These are phyloP conservation scores for Noctuana brunneofusca DNA, from an alignment of 2,888 invertebrate species.

Conservation along the genomic window DNA sequence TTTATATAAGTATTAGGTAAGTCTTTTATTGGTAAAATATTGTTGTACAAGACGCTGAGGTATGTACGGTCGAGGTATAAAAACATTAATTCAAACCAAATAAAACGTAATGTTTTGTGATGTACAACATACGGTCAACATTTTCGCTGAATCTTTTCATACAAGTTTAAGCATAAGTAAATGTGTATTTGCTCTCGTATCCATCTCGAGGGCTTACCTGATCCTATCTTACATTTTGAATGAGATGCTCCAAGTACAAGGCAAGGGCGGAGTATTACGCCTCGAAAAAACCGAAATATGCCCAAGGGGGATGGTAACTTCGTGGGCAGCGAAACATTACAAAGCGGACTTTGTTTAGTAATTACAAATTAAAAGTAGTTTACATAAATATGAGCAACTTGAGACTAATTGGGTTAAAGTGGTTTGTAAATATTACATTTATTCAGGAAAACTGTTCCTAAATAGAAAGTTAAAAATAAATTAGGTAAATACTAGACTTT, in stretches of 20 bases:
- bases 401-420: slow-evolving; percentile 16
- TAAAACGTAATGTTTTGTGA: background rate
- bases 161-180: slow-evolving; percentile 5
- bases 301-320: slow-evolving; percentile 35
- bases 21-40: too few relatives aligned
- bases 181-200: background rate
- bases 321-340: slow-evolving; percentile 24
- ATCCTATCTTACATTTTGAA: slow-evolving; percentile 30
- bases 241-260: slow-evolving; percentile 25
- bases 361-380: slow-evolving; percentile 39
- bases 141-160: slow-evolving; percentile 1
- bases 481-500: too few relatives aligned
- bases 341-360: slow-evolving; percentile 32
- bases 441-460: slow-evolving; percentile 3
- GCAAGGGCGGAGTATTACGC: slow-evolving; percentile 28
- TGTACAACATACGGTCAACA: background rate
- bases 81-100: background rate
- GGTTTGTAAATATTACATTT: slow-evolving; percentile 2
- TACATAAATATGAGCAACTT: slow-evolving; percentile 29
- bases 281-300: slow-evolving; percentile 28
- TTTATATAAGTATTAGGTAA: too few relatives aligned
- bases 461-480: background rate
- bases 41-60: too few relatives aligned
- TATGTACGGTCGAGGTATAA: too few relatives aligned
- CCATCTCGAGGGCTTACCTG: slow-evolving; percentile 14